These are phyloP conservation scores for Oryzias celebensis DNA, from an alignment of 2,113 vertebrate species.

Conservation along the genomic window DNA sequence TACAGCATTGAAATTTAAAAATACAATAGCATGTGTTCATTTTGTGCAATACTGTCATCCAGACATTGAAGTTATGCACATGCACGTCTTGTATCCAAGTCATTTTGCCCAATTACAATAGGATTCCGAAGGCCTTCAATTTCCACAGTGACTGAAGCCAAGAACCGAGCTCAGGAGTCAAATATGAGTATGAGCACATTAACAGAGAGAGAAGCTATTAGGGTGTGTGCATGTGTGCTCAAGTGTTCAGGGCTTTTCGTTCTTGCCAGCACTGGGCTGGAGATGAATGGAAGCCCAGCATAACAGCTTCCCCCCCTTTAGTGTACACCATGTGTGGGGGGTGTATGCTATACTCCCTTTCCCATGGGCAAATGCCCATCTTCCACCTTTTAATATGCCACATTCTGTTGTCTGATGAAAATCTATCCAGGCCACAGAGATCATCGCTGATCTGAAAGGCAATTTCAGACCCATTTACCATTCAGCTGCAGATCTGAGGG, in stretches of 20 bases:
- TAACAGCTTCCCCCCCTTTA: conserved; percentile 26
- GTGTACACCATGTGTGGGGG: conserved; percentile 6
- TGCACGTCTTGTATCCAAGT: conserved; percentile 28
- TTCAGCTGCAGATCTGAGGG: conserved; percentile 21
- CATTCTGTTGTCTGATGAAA: conserved; percentile 35
- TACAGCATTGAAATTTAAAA: not conserved
- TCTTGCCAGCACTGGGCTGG: conserved; percentile 38
- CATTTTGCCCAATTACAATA: conserved; percentile 60
- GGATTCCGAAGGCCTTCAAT: conserved; percentile 70
- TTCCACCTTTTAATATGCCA: conserved; percentile 33
- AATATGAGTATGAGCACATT: conserved; percentile 68
- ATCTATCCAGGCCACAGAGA: conserved; percentile 18
- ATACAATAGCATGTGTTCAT: conserved; percentile 16
- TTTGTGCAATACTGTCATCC: conserved; percentile 9
- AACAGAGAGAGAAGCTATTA: conserved; percentile 61
- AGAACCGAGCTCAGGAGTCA: conserved; percentile 52
- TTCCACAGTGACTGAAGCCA: conserved; percentile 71
- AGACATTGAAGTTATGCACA: conserved; percentile 8
- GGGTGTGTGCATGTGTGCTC: conserved; percentile 16
- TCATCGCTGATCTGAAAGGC: conserved; percentile 38
- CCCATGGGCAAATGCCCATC: conserved; percentile 11
- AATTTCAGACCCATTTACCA: conserved; percentile 31
- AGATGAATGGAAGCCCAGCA: conserved; percentile 57
- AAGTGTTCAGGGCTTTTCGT: conserved; percentile 32
- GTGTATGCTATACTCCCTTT: conserved; percentile 9